Base-by-base conservation (phyloP, 2,797 vertebrate species). In the Phoeniculus purpureus region DNA sequence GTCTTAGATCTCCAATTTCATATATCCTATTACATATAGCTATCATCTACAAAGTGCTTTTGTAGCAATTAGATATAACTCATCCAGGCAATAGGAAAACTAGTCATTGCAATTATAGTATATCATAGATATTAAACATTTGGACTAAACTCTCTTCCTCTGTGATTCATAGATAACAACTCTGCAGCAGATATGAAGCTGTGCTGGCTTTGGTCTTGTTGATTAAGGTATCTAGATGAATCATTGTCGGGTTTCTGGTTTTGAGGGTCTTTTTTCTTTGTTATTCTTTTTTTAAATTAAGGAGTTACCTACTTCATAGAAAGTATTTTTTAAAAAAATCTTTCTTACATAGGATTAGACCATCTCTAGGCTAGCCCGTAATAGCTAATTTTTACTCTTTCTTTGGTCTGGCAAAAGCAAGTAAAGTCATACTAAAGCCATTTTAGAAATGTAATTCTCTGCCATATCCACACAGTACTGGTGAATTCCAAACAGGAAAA, bases 31-130 rank as follows among this genome's bases (percentile, higher is more conserved):
- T 77, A 0, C 16, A 32, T 6, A 3, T 45, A 51, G 45, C 29
- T 70, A 70, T 40, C 37, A 81, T 22, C 26, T 76, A 40, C 10
- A 20, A 71, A 78, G 4, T 17, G 20, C 26, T 72, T 26, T 54
- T 72, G 29, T 3, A 65, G 10, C 68, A 75, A 65, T 21, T 59
- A 77, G 18, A 12, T 50, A 29, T 6, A 78, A 54, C 4, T 68
- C n/a, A 9, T 60, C 22, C 4, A 61, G 4, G 9, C 32, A 71
- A 75, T 2, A 51, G 12, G 12, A 81, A 65, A 91, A 89, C 78
- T 6, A 61, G 5, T 16, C 5, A 3, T 72, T 55, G 67, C 13
- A 56, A 5, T 82, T 48, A 29, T 2, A 0, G 0, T 47, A 15
- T 51, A 12, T 64, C 67, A 56, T 11, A 10, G 6, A 15, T 72